Conservation (phyloP, 1,140 invertebrate species). For the Panagrolaimus sp. region DNA sequence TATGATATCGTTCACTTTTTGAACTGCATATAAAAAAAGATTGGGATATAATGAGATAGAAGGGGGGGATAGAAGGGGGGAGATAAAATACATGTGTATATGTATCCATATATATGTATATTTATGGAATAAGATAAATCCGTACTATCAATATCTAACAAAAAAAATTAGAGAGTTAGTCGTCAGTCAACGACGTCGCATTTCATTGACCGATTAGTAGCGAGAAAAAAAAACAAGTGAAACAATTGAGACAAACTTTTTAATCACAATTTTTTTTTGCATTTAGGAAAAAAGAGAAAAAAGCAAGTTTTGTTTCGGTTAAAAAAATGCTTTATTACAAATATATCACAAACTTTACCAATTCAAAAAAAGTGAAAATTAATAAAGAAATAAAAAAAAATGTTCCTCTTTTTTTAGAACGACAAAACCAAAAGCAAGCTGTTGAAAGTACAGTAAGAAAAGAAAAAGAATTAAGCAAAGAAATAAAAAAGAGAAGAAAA, state of each 20-base stretch:
- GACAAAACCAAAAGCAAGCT: too few species aligned
- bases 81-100: neutral
- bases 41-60: slow-evolving; percentile 5
- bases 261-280: slow-evolving; percentile 4
- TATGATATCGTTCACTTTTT: neutral
- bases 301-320: neutral
- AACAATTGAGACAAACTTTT: slow-evolving; percentile 13
- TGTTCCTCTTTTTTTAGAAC: too few species aligned
- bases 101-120: too few species aligned
- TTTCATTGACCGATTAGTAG: slow-evolving; percentile 15
- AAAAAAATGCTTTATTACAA: too few species aligned
- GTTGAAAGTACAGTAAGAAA: too few species aligned
- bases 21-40: slow-evolving; percentile 1
- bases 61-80: neutral
- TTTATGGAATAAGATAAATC: slow-evolving; percentile 13
- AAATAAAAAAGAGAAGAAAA: too few species aligned
- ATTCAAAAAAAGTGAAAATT: too few species aligned
- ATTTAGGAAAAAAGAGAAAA: slow-evolving; percentile 4
- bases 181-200: neutral
- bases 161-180: neutral
- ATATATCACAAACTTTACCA: too few species aligned
- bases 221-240: slow-evolving; percentile 17
- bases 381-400: too few species aligned
- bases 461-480: too few species aligned
- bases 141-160: neutral